Evolutionary conservation across 1,140 invertebrate genomes (phyloP), one percentile per base, ranked within the genome.

Genomic region (Sycobia sp.): DNA sequence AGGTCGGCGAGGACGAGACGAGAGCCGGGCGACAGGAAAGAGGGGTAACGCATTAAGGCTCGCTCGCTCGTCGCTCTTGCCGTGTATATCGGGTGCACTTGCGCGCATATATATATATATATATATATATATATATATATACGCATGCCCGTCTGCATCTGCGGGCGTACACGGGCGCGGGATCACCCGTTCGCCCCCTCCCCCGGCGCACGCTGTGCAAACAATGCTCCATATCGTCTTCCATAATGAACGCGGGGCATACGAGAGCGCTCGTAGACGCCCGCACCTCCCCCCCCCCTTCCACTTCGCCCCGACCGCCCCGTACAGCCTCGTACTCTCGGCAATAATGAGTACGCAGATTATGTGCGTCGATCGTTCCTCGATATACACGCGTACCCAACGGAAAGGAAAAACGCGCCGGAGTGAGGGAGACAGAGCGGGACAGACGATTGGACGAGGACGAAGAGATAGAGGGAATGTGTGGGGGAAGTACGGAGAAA

Each of bases 341-440:
- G 76, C 73, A 80, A 82, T 81, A 82, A 80, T 80, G 77, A 80
- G 77, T 71, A 77, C 77, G 77, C 72, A 78, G 77, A 79, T 81
- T 80, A 78, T 79, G 78, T 77, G 77, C 75, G 71, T 69, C 76
- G 76, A 81, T 79, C 77, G 72, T 72, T 73, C 71, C 75, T 77
- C 74, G 73, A 79, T 74, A 63, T 68, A 61, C 50, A 60, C 71
- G 68, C 56, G 57, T 67, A 70, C 67, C 71, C 65, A 73, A 71
- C 72, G 70, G 71, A 64, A 44, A 49, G 64, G 62, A 18, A 51
- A 23, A 39, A 38, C 23, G 36, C 20, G 11, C 62, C 47, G 51
- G 49, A n/a, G n/a, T n/a, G n/a, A n/a, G n/a, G n/a, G n/a, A n/a
- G n/a, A n/a, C n/a, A n/a, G n/a, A n/a, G n/a, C n/a, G n/a, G n/a